Percentiles rank a stretch among this genome's conserved stretches.
These are phyloP conservation scores for Salvelinus fontinalis DNA, from an alignment of 2,113 vertebrate species.

Conservation along the genomic window DNA sequence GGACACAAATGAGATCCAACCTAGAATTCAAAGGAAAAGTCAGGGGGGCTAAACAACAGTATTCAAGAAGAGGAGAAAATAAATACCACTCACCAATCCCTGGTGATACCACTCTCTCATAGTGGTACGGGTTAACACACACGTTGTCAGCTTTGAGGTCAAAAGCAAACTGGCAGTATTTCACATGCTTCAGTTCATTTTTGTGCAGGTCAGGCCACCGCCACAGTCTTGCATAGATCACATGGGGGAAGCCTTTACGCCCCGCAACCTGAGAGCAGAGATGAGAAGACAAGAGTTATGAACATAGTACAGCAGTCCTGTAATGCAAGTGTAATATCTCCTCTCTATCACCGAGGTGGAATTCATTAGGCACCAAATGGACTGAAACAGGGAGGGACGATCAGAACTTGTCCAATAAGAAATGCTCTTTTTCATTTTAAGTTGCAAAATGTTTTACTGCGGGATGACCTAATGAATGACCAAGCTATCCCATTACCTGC, in stretches of 20 bases:
- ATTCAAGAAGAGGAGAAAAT: not conserved
- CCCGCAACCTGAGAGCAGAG: conserved; percentile 85
- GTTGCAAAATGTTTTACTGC: too few relatives aligned
- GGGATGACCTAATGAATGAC: too few relatives aligned
- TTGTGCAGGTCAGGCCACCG: conserved; percentile 98
- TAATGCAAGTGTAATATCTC: not conserved
- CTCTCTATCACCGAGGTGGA: too few relatives aligned
- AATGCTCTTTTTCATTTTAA: too few relatives aligned
- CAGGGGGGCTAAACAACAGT: not conserved
- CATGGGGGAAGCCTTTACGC: conserved; percentile 96
- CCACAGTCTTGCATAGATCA: conserved; percentile 96
- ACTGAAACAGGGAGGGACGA: too few relatives aligned
- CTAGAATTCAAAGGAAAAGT: not conserved
- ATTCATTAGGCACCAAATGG: too few relatives aligned
- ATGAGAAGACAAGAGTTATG: not conserved
- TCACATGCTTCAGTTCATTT: conserved; percentile 98
- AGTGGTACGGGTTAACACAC: conserved; percentile 98
- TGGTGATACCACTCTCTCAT: conserved; percentile 95
- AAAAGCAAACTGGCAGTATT: conserved; percentile 98
- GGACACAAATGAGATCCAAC: not conserved
- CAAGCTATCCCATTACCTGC: conserved; percentile 75
- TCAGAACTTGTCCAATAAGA: too few relatives aligned
- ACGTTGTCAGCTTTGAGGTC: conserved; percentile 98
- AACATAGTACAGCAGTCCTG: not conserved
- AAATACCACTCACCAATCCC: conserved; percentile 84